These are phyloP conservation scores for Fulica atra DNA, from an alignment of 2,113 vertebrate species.

Conservation along the genomic window DNA sequence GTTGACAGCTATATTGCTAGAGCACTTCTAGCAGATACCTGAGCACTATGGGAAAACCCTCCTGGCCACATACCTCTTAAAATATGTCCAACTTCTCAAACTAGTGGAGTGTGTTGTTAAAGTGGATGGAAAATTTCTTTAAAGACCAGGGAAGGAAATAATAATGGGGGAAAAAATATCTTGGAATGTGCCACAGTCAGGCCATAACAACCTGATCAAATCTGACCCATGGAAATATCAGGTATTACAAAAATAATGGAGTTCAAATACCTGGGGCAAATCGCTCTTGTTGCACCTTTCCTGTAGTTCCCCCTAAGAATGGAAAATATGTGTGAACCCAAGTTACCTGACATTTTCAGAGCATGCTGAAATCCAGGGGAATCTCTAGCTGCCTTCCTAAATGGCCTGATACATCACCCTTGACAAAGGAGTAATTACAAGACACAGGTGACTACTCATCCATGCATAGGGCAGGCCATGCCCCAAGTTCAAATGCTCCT, in stretches of 20 bases:
- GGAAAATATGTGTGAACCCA: background rate
- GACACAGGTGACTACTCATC: background rate
- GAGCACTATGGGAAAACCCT: slow-evolving; percentile 54
- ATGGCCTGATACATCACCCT: background rate
- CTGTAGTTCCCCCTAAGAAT: background rate
- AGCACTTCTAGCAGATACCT: slow-evolving; percentile 13
- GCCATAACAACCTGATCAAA: background rate
- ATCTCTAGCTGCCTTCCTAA: background rate
- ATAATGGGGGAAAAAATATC: background rate
- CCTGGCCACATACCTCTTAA: slow-evolving; percentile 31
- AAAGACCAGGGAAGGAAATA: slow-evolving; percentile 10
- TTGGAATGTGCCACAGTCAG: slow-evolving; percentile 32
- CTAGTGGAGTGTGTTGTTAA: background rate
- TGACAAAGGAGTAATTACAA: background rate
- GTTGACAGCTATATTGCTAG: background rate
- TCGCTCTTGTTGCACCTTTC: background rate
- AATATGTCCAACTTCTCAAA: background rate
- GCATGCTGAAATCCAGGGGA: background rate
- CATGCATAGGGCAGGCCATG: background rate
- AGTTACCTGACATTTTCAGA: background rate
- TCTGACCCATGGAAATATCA: background rate
- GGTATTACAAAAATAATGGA: background rate
- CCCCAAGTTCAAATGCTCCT: background rate
- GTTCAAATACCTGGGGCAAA: slow-evolving; percentile 21
- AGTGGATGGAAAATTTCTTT: background rate